Evolutionary conservation across 1,140 invertebrate genomes (phyloP).

Genomic region (Camponotus pennsylvanicus): DNA sequence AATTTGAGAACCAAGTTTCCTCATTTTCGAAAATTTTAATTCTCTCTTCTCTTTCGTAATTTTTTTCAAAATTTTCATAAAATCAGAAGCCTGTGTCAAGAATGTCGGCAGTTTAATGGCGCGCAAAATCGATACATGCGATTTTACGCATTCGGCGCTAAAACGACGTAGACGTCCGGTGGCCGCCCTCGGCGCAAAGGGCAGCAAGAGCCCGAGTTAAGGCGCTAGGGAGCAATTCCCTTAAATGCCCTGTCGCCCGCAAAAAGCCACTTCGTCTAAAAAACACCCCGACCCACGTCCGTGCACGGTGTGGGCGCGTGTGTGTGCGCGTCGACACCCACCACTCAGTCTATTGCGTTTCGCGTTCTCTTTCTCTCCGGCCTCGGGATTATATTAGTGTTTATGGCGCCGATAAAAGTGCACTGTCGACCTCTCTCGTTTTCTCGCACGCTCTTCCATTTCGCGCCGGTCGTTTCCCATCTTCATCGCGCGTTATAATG

Average conservation of each 20-base stretch:
- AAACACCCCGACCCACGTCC: conserved; percentile 78
- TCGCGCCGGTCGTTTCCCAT: background rate
- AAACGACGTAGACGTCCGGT: conserved; percentile 51
- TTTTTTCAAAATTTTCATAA: conserved; percentile 32
- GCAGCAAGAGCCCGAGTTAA: conserved; percentile 66
- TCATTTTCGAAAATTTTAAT: background rate
- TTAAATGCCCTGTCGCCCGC: conserved; percentile 84
- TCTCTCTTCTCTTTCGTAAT: background rate
- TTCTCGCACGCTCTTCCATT: conserved; percentile 40
- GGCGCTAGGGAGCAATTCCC: conserved; percentile 84
- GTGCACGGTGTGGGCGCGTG: conserved; percentile 59
- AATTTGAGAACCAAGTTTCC: background rate
- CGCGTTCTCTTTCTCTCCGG: conserved; percentile 75
- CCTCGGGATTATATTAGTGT: conserved; percentile 84
- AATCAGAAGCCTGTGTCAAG: background rate
- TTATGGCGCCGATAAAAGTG: conserved; percentile 83
- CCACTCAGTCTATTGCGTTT: conserved; percentile 82
- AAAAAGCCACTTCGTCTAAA: conserved; percentile 84
- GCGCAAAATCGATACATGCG: conserved; percentile 57
- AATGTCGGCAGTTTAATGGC: conserved; percentile 38
- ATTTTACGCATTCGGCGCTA: conserved; percentile 59
- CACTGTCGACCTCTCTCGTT: conserved; percentile 77
- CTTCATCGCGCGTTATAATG: conserved; percentile 33
- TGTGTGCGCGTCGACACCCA: conserved; percentile 72
- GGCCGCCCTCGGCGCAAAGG: conserved; percentile 70